Evolutionary conservation across 2,113 vertebrate species (phyloP), one percentile per base, ranked within the genome.

Genomic region (Chloropsis cyanopogon): DNA sequence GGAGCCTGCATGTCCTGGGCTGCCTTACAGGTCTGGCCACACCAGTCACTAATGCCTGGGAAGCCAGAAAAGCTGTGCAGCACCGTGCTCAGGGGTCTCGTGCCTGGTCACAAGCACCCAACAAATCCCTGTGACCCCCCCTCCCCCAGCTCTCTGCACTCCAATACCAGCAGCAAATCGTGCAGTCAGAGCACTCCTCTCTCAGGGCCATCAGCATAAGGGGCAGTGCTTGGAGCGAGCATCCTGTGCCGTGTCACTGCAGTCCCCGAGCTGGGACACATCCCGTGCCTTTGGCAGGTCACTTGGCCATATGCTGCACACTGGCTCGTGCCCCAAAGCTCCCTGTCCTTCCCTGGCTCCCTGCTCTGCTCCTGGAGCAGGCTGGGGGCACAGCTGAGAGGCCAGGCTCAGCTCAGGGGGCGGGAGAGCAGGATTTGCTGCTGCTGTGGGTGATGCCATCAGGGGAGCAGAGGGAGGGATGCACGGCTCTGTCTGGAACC

Each of bases 331-430:
- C 54, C 68, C 72, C 23, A 3, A 26, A 65, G 23, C 73, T 91
- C 46, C 79, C 88, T 64, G 57, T 44, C 57, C 41, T 85, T 63
- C 49, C 44, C 73, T 6, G 6, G 47, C 78, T 90, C 81, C 49
- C 2, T 0, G 0, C 22, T 4, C 44, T 1, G 2, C 1, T 37
- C 33, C 69, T 4, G 1, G 15, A 5, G 2, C 8, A 2, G 65
- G 44, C 79, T 54, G 2, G 1, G 28, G 76, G 79, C 21, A 33
- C 17, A 3, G 53, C 59, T 3, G 3, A 33, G 54, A 79, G 72
- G 26, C 49, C 39, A 5, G 25, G 60, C 73, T 75, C 12, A 3
- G 63, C 83, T 35, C 19, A 5, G 82, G 41, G 69, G 23, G 0
- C 1, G 47, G 66, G 39, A 60, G 6, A 47, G 23, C 1, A 1